Evolutionary conservation across 2,113 vertebrate genomes (phyloP).

Genomic region (Mirounga angustirostris): DNA sequence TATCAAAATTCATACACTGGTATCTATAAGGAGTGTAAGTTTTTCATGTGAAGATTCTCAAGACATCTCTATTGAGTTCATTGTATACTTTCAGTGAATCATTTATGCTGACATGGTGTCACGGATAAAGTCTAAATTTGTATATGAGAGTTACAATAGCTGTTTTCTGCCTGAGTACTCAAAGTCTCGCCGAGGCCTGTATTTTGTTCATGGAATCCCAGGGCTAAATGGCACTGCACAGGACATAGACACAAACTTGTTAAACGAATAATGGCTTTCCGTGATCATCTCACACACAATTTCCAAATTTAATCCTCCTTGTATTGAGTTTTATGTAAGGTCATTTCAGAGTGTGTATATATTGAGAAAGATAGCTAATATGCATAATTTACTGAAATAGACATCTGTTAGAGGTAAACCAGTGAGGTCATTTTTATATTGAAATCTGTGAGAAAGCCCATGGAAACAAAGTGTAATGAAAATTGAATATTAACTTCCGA

Average conservation of each 20-base stretch:
- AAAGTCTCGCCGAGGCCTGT: neutral
- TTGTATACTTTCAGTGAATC: constrained; percentile 38
- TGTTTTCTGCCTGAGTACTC: constrained; percentile 20
- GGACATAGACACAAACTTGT: neutral
- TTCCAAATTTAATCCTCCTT: neutral
- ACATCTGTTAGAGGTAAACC: constrained; percentile 4
- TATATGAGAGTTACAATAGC: neutral
- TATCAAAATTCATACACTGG: neutral
- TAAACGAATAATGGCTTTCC: neutral
- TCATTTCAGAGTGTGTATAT: neutral
- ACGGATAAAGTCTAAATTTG: neutral
- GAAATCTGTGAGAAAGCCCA: neutral
- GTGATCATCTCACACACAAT: neutral
- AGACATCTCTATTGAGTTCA: neutral
- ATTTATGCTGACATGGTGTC: constrained; percentile 7
- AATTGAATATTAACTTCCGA: neutral
- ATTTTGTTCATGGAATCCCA: neutral
- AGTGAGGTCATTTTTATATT: neutral
- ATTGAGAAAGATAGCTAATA: constrained; percentile 18
- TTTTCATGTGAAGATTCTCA: constrained; percentile 5
- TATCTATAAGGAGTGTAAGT: neutral
- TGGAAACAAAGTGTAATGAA: neutral
- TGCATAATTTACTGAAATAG: neutral
- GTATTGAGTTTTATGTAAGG: neutral
- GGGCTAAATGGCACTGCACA: accelerated